Base-by-base conservation (phyloP, 2,113 vertebrate species). In the Genyomyrus donnyi region DNA sequence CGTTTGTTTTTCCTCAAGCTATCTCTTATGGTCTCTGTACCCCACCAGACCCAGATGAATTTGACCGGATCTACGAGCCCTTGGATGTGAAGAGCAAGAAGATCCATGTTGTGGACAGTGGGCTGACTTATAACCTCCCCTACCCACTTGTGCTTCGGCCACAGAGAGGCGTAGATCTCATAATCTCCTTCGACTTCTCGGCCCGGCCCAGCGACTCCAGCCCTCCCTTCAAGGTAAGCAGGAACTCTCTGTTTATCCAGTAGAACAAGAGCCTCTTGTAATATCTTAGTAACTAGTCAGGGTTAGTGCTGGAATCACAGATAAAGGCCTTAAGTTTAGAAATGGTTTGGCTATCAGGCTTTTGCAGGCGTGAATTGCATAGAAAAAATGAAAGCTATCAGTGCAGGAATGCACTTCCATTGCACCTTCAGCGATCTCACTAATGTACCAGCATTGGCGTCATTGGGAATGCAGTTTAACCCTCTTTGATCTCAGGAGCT, bases 61-160 rank as follows among this genome's bases (percentile, higher is more conserved):
- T 99, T 95, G 98, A 98, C 85, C 96, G 94, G 66, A 99, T 99
- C 91, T 98, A 99, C 7, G 98, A 99, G 91, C 98, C 98, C 1
- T 92, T 99, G 90, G 98, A 99, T 74, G 98, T 99, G 91, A 99
- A 99, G 94, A 99, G 98, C 93, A 99, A 98, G 92, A 99, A 99
- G 95, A 99, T 99, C 91, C 98, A 99, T 0, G 93, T 99, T 0
- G 98, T 99, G 89, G 98, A 99, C 95, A 99, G 98, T 0, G 98
- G 98, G 39, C 96, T 99, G 92, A 99, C 98, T 0, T 99, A 97
- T 91, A 99, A 99, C 95, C 95, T 99, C n/a, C 98, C 98, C 0
- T 99, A 98, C 89, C 98, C 98, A 0, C 96, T 99, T 92, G 96
- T 99, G 90, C 93, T 99, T 52, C 96, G 98, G 88, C 97, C 96